These are phyloP conservation scores for Miichthys miiuy DNA, from an alignment of 2,797 vertebrate genomes.

Conservation along the genomic window DNA sequence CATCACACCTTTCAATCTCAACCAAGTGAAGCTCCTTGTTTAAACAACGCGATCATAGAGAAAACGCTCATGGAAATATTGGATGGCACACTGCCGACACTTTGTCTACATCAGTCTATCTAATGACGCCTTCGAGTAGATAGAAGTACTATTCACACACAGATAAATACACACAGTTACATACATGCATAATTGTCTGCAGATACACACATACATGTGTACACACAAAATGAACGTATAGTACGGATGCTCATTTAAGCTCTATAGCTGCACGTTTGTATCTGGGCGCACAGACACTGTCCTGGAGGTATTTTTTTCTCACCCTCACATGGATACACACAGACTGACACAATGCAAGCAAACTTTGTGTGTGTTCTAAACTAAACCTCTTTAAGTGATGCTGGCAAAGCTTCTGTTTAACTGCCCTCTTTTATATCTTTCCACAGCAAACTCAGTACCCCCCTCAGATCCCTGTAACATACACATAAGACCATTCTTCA, in stretches of 20 bases:
- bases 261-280: not conserved
- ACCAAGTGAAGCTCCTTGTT: slow-evolving; percentile 22
- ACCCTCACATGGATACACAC: not conserved
- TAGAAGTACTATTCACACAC: slow-evolving; percentile 17
- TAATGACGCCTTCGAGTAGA: slow-evolving; percentile 46
- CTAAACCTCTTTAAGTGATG: slow-evolving; percentile 21
- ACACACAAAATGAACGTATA: not conserved
- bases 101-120: slow-evolving; percentile 47
- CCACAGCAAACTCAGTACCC: not conserved
- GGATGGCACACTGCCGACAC: slow-evolving; percentile 31
- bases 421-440: not conserved
- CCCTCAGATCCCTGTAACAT: not conserved
- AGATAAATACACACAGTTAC: slow-evolving; percentile 9
- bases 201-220: not conserved
- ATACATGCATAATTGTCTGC: not conserved
- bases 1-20: slow-evolving; percentile 19
- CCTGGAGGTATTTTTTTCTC: no score
- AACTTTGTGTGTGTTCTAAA: slow-evolving; percentile 1
- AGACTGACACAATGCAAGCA: not conserved
- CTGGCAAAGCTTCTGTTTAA: not conserved
- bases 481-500: not conserved
- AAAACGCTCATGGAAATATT: slow-evolving; percentile 28
- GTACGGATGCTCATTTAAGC: not conserved
- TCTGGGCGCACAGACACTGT: not conserved
- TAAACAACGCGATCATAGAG: slow-evolving; percentile 27